Percentiles rank a stretch among this genome's conserved stretches.
These are phyloP conservation scores for Cheilosia soror DNA, from an alignment of 2,888 invertebrate genomes.

Conservation along the genomic window DNA sequence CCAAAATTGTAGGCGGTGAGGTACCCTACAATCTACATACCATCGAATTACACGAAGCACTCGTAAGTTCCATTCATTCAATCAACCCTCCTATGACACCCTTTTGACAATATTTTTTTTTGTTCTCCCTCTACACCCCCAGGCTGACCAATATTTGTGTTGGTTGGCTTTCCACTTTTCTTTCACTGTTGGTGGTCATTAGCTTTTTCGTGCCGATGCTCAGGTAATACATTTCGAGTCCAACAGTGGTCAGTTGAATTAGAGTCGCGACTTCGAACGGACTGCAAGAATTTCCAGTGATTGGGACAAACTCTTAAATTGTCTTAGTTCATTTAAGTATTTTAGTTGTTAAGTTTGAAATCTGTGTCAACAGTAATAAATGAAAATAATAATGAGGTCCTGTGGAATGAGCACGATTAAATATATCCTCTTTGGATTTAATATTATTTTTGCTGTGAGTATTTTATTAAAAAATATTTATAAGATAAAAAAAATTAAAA, in stretches of 20 bases:
- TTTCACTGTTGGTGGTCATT: constrained; percentile 62
- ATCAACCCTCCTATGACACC: constrained; percentile 42
- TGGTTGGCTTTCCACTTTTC: constrained; percentile 51
- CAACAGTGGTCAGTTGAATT: constrained; percentile 80
- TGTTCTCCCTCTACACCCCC: constrained; percentile 17
- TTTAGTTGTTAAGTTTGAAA: neutral
- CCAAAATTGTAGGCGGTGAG: neutral
- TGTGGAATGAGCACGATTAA: constrained; percentile 86
- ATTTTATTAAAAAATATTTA: neutral
- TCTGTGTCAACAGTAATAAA: constrained; percentile 54
- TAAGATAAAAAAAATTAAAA: neutral
- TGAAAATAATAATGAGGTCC: constrained; percentile 80
- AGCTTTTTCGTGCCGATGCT: constrained; percentile 24
- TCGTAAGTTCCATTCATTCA: constrained; percentile 57
- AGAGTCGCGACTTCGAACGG: constrained; percentile 79
- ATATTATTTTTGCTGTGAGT: constrained; percentile 87
- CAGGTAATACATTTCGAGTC: constrained; percentile 40
- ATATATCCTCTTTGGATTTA: constrained; percentile 87
- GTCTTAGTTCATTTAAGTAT: neutral
- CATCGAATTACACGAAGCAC: constrained; percentile 23
- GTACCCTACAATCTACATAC: constrained; percentile 21
- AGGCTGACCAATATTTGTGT: constrained; percentile 25
- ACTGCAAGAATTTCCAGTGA: constrained; percentile 35
- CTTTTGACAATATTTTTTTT: constrained; percentile 23
- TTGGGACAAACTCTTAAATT: neutral